Evolutionary conservation across 2,113 vertebrate genomes (phyloP).

Genomic region (Hydrolagus affinis): DNA sequence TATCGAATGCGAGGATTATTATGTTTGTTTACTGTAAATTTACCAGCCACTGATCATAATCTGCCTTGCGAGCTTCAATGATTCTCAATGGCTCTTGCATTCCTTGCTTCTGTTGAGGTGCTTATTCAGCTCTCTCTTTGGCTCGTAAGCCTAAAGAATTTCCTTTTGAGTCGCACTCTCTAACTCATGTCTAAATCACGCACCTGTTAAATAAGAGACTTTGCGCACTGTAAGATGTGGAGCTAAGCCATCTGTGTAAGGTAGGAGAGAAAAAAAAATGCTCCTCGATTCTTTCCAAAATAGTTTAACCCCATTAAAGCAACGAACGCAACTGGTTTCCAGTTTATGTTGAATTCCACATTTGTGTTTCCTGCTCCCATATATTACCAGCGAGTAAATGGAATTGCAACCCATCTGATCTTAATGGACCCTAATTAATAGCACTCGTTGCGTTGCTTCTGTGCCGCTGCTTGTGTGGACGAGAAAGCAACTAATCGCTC

Average conservation of each 20-base stretch:
- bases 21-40: too few species aligned
- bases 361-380: neutral
- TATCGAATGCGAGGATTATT: too few species aligned
- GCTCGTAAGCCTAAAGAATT: neutral
- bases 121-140: neutral
- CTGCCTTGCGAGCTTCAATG: slow-evolving; percentile 13
- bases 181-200: neutral
- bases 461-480: neutral
- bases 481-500: neutral
- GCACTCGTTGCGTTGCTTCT: neutral
- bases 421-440: neutral
- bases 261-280: neutral
- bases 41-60: too few species aligned
- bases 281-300: neutral
- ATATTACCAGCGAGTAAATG: neutral
- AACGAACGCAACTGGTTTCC: neutral
- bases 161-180: neutral
- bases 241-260: neutral
- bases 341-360: neutral
- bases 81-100: slow-evolving; percentile 13
- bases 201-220: neutral
- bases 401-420: neutral
- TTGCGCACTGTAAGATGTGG: neutral
- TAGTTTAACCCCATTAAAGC: neutral
- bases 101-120: neutral